Conservation (phyloP, 1,140 invertebrate genomes). For the Diprion similis region DNA sequence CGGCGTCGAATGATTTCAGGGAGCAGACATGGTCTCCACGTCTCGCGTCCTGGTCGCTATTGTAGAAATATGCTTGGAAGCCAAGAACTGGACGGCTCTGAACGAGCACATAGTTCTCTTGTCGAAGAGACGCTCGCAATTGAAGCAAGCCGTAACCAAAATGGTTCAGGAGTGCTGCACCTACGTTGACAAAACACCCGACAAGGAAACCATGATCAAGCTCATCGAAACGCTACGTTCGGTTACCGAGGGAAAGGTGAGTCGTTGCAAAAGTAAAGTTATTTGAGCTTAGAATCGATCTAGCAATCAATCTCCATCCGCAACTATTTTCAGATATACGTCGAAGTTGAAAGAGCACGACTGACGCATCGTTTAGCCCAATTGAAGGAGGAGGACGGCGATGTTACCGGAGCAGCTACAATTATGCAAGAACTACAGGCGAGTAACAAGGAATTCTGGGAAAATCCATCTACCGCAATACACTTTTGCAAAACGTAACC, state of each 20-base stretch:
- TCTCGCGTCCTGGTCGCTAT: conserved; percentile 92
- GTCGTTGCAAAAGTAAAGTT: neutral
- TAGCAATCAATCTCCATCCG: neutral
- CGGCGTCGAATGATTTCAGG: conserved; percentile 60
- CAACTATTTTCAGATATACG: conserved; percentile 81
- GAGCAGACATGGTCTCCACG: conserved; percentile 94
- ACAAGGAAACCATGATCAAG: conserved; percentile 90
- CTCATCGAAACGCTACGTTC: conserved; percentile 94
- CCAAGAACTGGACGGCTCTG: conserved; percentile 89
- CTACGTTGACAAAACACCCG: conserved; percentile 93
- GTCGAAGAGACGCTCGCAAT: conserved; percentile 93
- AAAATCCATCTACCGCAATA: conserved; percentile 10
- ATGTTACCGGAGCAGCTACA: conserved; percentile 88
- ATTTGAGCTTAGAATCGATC: neutral
- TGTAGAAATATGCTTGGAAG: conserved; percentile 93
- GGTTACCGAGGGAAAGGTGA: conserved; percentile 95
- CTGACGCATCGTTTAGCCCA: conserved; percentile 93
- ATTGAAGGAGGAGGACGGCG: conserved; percentile 92
- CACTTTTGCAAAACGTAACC: neutral
- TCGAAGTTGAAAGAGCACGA: conserved; percentile 97
- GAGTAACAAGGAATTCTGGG: conserved; percentile 4
- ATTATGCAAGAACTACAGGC: conserved; percentile 95
- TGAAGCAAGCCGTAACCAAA: conserved; percentile 97
- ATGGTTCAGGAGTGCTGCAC: conserved; percentile 98
- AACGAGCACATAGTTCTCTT: conserved; percentile 95